Percentiles rank a stretch among this genome's conserved stretches.
These are phyloP conservation scores for Upupa epops DNA, from an alignment of 2,113 vertebrate species.

Conservation along the genomic window DNA sequence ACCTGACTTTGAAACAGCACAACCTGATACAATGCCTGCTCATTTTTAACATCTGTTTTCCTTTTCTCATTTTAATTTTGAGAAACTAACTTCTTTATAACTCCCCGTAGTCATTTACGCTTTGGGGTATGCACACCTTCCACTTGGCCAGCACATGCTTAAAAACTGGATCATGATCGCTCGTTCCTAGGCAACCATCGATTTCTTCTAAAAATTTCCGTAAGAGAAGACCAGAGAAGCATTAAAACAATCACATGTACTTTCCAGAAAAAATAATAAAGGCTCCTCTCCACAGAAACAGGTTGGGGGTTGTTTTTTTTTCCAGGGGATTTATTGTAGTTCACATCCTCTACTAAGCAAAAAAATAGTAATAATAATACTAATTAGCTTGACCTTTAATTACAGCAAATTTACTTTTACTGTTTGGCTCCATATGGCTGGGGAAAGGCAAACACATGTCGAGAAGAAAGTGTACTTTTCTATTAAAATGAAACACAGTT, in stretches of 20 bases:
- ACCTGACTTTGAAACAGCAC: background rate
- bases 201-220: constrained; percentile 52
- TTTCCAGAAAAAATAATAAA: constrained; percentile 3
- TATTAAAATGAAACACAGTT: constrained; percentile 13
- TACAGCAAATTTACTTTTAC: background rate
- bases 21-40: background rate
- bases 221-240: constrained; percentile 20
- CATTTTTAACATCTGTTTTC: background rate
- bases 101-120: background rate
- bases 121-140: constrained; percentile 17
- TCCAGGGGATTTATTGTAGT: background rate
- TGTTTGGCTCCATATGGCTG: constrained; percentile 9
- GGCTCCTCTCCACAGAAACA: background rate
- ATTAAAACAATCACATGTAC: constrained; percentile 26
- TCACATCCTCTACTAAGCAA: background rate
- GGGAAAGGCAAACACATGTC: constrained; percentile 28
- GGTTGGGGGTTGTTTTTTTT: background rate
- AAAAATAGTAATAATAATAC: background rate
- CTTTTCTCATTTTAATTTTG: background rate
- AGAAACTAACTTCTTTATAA: background rate
- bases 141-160: background rate
- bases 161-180: background rate
- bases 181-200: constrained; percentile 54
- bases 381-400: background rate
- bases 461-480: background rate